These are phyloP conservation scores for Poicephalus gulielmi DNA, from an alignment of 2,113 vertebrate species.

Conservation along the genomic window DNA sequence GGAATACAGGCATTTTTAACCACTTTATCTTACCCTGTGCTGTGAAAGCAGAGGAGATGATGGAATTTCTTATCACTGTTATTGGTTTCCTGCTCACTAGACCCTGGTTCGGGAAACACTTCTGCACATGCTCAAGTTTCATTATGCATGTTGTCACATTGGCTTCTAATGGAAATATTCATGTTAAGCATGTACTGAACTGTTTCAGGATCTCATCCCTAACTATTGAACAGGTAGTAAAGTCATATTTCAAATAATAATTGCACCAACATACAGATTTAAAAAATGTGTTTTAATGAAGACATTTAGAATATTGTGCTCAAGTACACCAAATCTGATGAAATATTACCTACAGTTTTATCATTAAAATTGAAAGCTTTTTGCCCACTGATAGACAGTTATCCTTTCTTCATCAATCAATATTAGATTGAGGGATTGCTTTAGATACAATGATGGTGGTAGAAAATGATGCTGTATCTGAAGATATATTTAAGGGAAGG, in stretches of 20 bases:
- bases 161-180: conserved; percentile 36
- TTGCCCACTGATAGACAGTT: neutral
- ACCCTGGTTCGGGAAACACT: conserved; percentile 1
- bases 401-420: neutral
- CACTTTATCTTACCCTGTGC: conserved; percentile 4
- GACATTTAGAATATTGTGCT: neutral
- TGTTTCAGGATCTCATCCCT: neutral
- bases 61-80: conserved; percentile 55
- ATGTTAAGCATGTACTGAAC: conserved; percentile 7
- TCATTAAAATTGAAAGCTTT: neutral
- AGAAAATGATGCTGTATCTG: neutral
- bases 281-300: neutral
- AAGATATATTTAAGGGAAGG: neutral
- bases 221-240: neutral
- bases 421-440: neutral
- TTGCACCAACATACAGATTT: neutral
- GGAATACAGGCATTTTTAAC: conserved; percentile 40
- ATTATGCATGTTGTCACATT: conserved; percentile 28
- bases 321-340: neutral
- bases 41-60: conserved; percentile 31
- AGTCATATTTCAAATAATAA: conserved; percentile 4
- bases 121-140: conserved; percentile 45
- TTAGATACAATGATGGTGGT: neutral
- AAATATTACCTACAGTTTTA: neutral
- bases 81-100: conserved; percentile 40